Base-by-base conservation (phyloP, 2,888 invertebrate species). In the Galerucella nymphaeae region DNA sequence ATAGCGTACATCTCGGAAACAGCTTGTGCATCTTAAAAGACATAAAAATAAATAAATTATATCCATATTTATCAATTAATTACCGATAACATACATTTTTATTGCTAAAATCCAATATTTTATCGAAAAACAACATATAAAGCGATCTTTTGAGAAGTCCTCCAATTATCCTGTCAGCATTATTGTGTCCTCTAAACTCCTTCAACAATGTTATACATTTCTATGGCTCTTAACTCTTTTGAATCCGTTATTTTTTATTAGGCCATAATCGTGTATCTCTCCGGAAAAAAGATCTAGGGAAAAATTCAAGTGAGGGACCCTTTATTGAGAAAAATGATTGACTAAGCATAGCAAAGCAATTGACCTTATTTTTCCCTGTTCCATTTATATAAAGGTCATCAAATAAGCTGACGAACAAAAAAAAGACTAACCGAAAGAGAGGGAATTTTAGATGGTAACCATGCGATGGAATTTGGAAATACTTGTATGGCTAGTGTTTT, bases 191-290 rank as follows among this genome's bases (percentile, higher is more conserved):
- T 62, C 50, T 30, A 61, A 66, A 66, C 62, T 58, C 53, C 53
- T 70, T 63, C 66, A 16, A 41, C 48, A 16, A 66, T 70, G 73
- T 63, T 68, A 50, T 66, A 74, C 66, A 70, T 71, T 74, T 74
- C 68, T 74, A 71, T 62, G 63, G 71, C 69, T 65, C 66, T 65
- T 73, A 64, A 62, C 65, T 68, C 67, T 70, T 66, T 66, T 66
- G 61, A 66, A 70, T 59, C 66, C 23, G 63, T 67, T 72, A 58
- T 75, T 75, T 74, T 74, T 72, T 72, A 75, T 72, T 58, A 66
- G 48, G 50, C 63, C 57, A 70, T 75, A 65, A 70, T 66, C 70
- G 62, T 66, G 42, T 66, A 64, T 66, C 67, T 62, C 53, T 42
- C 30, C 42, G 57, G 66, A 57, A 66, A 23, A 65, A 65, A 72